phyloP scores from a whole-genome alignment of 2,797 vertebrate species.

The Acropternis orthonyx region DNA sequence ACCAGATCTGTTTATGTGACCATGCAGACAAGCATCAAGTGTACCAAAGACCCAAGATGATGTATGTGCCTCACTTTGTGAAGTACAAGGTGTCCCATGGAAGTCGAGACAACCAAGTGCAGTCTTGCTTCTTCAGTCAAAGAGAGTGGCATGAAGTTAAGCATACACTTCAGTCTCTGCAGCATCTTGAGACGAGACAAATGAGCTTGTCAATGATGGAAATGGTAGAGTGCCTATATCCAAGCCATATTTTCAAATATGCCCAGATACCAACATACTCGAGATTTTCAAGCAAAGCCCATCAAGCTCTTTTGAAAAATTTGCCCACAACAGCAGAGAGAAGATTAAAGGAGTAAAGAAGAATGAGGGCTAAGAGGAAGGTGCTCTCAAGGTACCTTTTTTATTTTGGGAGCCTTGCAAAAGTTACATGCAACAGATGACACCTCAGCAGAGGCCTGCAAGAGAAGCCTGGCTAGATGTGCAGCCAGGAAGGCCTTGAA shows the following conservation, averaged over 20 bases:
- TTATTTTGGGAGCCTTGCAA: not conserved
- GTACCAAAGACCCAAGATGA: not conserved
- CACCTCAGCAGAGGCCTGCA: not conserved
- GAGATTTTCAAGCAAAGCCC: not conserved
- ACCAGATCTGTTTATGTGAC: not conserved
- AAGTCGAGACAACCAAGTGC: not conserved
- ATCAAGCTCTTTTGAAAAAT: not conserved
- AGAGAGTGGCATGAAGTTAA: not conserved
- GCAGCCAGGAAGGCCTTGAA: not conserved
- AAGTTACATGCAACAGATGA: not conserved
- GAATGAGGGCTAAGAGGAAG: constrained; percentile 29
- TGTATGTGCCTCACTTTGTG: not conserved
- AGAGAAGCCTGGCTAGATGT: not conserved
- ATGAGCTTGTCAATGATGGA: not conserved
- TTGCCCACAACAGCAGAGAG: constrained; percentile 34
- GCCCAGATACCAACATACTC: not conserved
- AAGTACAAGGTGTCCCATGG: not conserved
- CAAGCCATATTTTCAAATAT: not conserved
- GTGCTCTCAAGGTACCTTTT: not conserved
- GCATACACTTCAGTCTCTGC: not conserved
- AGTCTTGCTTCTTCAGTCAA: not conserved
- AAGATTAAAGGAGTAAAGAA: constrained; percentile 55
- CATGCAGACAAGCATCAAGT: not conserved
- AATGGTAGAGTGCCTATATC: not conserved
- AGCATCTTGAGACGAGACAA: not conserved